Conservation (phyloP, 2,797 vertebrate species). For the Sardinella longiceps region DNA sequence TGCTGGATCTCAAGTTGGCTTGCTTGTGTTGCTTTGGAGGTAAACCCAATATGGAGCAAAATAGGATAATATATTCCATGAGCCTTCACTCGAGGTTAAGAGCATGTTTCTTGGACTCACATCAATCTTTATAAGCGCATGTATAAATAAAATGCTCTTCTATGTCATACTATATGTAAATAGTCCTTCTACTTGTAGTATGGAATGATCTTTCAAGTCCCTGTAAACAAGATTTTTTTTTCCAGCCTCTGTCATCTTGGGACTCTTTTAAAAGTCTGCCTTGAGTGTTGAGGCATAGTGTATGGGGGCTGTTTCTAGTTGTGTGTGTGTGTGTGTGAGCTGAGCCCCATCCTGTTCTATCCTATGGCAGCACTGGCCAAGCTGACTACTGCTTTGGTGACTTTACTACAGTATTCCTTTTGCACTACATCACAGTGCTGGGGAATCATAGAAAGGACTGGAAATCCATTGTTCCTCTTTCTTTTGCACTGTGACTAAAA, state of each 20-base stretch:
- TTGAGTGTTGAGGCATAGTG: slow-evolving; percentile 20
- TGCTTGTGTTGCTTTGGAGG: slow-evolving; percentile 61
- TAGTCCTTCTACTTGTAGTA: slow-evolving; percentile 46
- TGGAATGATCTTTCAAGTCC: slow-evolving; percentile 35
- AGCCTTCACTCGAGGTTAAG: slow-evolving; percentile 56
- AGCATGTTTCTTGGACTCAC: slow-evolving; percentile 57
- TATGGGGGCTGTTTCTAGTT: slow-evolving; percentile 6
- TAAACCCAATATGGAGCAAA: slow-evolving; percentile 64
- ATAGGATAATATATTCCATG: slow-evolving; percentile 67
- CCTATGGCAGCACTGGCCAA: neutral
- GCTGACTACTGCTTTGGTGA: neutral
- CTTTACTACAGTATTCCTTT: neutral
- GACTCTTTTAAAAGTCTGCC: neutral
- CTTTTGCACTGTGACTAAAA: slow-evolving; percentile 70
- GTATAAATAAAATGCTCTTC: slow-evolving; percentile 50
- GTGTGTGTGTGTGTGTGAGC: no score
- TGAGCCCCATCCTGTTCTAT: slow-evolving; percentile 30
- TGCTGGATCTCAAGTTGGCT: slow-evolving; percentile 57
- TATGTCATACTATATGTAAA: slow-evolving; percentile 50
- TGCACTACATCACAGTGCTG: slow-evolving; percentile 36
- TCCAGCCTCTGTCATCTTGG: neutral
- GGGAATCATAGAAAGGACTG: slow-evolving; percentile 47
- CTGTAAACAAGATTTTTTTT: slow-evolving; percentile 49
- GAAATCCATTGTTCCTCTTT: slow-evolving; percentile 59
- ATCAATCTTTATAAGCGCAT: slow-evolving; percentile 46